These are phyloP conservation scores for Trichogramma pretiosum DNA, from an alignment of 1,140 invertebrate species.

Conservation along the genomic window DNA sequence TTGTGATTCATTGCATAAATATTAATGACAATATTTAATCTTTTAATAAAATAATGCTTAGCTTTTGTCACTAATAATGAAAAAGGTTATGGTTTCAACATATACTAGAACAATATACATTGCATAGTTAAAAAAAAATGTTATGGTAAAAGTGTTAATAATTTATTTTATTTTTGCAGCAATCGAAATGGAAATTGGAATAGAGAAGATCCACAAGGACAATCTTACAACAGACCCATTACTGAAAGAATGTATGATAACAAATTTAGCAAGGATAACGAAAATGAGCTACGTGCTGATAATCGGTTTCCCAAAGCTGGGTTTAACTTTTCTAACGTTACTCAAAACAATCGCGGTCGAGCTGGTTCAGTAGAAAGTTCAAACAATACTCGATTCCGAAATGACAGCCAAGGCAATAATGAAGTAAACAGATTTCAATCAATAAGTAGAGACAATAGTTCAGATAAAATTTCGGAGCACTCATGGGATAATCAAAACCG, in stretches of 20 bases:
- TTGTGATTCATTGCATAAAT: neutral
- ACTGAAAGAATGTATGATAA: slow-evolving; percentile 16
- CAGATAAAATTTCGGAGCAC: too few relatives aligned
- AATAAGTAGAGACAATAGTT: too few relatives aligned
- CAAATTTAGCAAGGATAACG: slow-evolving; percentile 28
- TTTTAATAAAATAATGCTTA: neutral
- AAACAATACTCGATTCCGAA: too few relatives aligned
- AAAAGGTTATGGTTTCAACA: slow-evolving; percentile 8
- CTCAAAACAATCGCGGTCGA: slow-evolving; percentile 15
- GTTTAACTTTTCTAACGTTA: slow-evolving; percentile 1
- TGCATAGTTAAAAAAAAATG: neutral
- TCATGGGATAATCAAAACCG: too few relatives aligned
- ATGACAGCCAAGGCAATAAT: too few relatives aligned
- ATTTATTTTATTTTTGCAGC: slow-evolving; percentile 16
- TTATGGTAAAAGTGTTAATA: neutral
- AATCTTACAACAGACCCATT: slow-evolving; percentile 7
- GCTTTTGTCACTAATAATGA: neutral
- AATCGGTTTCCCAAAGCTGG: slow-evolving; percentile 23
- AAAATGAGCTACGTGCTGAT: slow-evolving; percentile 30
- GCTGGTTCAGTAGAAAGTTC: too few relatives aligned
- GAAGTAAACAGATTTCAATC: too few relatives aligned
- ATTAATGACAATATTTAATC: too few relatives aligned
- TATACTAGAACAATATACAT: too few relatives aligned
- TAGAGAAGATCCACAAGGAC: slow-evolving; percentile 12
- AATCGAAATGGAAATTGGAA: slow-evolving; percentile 16